Evolutionary conservation across 2,797 vertebrate genomes (phyloP).

Genomic region (Acanthurus tractus): DNA sequence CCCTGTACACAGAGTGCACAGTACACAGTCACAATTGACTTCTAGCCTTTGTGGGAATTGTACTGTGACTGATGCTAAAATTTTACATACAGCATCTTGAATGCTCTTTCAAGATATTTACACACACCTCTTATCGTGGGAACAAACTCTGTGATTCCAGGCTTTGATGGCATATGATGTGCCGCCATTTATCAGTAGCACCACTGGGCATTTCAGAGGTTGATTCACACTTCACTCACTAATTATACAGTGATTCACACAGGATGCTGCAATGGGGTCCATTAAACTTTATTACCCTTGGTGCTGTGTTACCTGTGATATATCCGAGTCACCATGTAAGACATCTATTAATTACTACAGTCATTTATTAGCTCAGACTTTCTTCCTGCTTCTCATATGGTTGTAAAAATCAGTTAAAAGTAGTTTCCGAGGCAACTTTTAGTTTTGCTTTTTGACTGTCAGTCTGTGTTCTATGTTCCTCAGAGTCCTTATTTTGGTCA

Average conservation of each 20-base stretch:
- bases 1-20: too few species aligned
- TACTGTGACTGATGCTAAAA: too few species aligned
- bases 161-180: background rate
- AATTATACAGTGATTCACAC: conserved; percentile 56
- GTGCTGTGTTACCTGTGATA: conserved; percentile 45
- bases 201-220: conserved; percentile 31
- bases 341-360: conserved; percentile 55
- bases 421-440: conserved; percentile 20
- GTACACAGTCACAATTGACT: too few species aligned
- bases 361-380: conserved; percentile 35
- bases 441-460: conserved; percentile 7
- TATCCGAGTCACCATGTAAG: conserved; percentile 39
- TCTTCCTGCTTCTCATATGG: conserved; percentile 34
- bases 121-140: too few species aligned
- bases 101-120: too few species aligned
- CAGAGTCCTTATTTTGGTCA: conserved; percentile 7
- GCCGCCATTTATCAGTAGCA: conserved; percentile 31
- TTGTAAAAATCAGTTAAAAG: conserved; percentile 17
- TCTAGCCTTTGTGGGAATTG: too few species aligned
- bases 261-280: conserved; percentile 49
- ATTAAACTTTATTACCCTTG: conserved; percentile 52
- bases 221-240: conserved; percentile 39
- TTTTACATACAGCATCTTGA: too few species aligned
- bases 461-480: conserved; percentile 8
- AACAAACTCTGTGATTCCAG: background rate